Percentiles rank a stretch among this genome's conserved stretches.
Conservation (phyloP, 2,888 invertebrate genomes). For the Fragum fragum region DNA sequence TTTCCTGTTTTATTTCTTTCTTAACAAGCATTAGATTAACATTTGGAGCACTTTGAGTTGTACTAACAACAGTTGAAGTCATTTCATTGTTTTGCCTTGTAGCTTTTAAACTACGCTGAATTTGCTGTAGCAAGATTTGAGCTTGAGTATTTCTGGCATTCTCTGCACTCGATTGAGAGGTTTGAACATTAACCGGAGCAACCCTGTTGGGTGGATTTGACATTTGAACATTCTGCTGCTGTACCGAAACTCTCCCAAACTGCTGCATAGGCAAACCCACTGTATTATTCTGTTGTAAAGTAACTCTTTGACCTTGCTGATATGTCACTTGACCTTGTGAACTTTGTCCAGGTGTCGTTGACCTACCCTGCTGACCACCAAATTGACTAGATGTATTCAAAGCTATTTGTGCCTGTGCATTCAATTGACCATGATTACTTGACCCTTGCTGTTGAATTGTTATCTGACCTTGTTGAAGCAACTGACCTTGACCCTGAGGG, state of each 20-base stretch:
- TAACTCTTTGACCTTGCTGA: conserved; percentile 21
- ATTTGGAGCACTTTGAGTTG: conserved; percentile 41
- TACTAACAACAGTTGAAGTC: conserved; percentile 11
- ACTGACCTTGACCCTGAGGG: conserved; percentile 40
- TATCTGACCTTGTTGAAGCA: conserved; percentile 45
- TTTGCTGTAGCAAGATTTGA: conserved; percentile 61
- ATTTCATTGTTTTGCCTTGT: conserved; percentile 30
- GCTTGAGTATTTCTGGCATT: conserved; percentile 41
- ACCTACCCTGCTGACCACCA: conserved; percentile 1
- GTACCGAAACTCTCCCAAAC: conserved; percentile 2
- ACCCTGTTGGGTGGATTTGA: neutral
- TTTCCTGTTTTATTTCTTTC: conserved; percentile 50
- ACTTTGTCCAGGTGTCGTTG: conserved; percentile 10
- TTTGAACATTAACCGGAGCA: conserved; percentile 10
- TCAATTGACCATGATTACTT: conserved; percentile 34
- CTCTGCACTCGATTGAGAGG: conserved; percentile 5
- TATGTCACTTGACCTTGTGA: conserved; percentile 32
- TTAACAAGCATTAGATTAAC: conserved; percentile 42
- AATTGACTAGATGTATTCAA: conserved; percentile 22
- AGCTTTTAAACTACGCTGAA: conserved; percentile 43
- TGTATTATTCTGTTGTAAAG: conserved; percentile 22
- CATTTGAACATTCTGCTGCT: neutral
- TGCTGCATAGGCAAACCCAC: neutral
- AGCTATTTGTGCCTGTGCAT: conserved; percentile 1
- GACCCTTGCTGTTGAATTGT: conserved; percentile 32